Base-by-base conservation (phyloP, 2,113 vertebrate genomes). In the Ptychochromis oligacanthus region DNA sequence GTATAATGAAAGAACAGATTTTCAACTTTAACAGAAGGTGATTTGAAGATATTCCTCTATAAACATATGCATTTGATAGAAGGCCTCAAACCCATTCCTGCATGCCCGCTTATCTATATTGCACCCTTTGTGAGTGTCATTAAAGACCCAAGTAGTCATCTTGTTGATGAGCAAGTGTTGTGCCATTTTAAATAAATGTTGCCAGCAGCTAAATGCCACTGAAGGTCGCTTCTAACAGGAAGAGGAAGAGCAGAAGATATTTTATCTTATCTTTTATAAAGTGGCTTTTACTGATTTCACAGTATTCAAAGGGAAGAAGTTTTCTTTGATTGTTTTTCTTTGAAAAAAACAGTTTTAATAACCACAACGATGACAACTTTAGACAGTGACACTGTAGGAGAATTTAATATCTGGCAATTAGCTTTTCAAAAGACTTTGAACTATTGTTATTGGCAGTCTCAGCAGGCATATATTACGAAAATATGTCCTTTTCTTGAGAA, bases 101-200 rank as follows among this genome's bases (percentile, higher is more conserved):
- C 7, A 36, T 17, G 31, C 31, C 34, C 57, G 58, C 46, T 82
- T 40, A 40, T 57, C 34, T 18, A 3, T 22, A 14, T 2, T 6
- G 46, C 18, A 72, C 52, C 77, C 56, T 76, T 62, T 28, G 15
- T 26, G 26, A 82, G 78, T 61, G 59, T 34, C 79, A 28, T 80
- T 46, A 64, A 24, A 72, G 58, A 57, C 38, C 43, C 1, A 3
- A 76, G 59, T 56, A 17, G 76, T 76, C 34, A 22, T 79, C 76
- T 36, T 15, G 49, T 24, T 85, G 80, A 83, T 76, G 82, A 81
- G 77, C 55, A 28, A 72, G 77, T n/a, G 24, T 49, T 64, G 28
- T 75, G 77, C 4, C 59, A 79, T 82, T 77, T 84, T 40, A 5
- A 52, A 78, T 58, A 72, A 79, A 80, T 12, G 46, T 11, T 54